Percentiles rank a stretch among this genome's conserved stretches.
Conservation (phyloP, 64 coral and sea anemone species). For the Montipora efflorescens region DNA sequence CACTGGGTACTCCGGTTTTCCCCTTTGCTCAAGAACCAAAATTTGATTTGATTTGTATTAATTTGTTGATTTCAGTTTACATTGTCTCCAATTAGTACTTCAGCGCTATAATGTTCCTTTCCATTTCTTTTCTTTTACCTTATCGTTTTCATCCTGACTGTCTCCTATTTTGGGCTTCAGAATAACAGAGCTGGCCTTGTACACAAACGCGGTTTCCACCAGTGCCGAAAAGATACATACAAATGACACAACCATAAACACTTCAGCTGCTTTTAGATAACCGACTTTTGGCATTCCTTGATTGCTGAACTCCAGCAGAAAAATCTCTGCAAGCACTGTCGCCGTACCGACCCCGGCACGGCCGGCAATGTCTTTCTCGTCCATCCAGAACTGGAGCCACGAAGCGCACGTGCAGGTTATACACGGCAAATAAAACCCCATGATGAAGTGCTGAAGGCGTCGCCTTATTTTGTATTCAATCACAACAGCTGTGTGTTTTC, state of each 20-base stretch:
- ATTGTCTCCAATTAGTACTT: no score
- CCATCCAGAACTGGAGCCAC: slow-evolving; percentile 67
- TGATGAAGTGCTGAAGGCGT: slow-evolving; percentile 46
- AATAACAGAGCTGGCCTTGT: not conserved
- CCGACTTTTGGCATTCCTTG: slow-evolving; percentile 64
- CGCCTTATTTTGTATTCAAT: slow-evolving; percentile 34
- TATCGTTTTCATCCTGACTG: not conserved
- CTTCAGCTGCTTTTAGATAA: slow-evolving; percentile 61
- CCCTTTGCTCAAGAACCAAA: no score
- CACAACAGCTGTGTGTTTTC: slow-evolving; percentile 21
- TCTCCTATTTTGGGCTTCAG: not conserved
- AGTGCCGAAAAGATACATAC: slow-evolving; percentile 48
- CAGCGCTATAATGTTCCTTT: not conserved
- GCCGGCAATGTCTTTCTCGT: slow-evolving; percentile 41
- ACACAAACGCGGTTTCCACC: slow-evolving; percentile 58
- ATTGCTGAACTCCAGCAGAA: slow-evolving; percentile 44
- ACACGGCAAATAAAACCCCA: slow-evolving; percentile 63
- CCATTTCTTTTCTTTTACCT: not conserved
- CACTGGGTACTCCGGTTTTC: no score
- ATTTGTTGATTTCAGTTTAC: no score
- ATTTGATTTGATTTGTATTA: no score
- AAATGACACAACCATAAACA: slow-evolving; percentile 64
- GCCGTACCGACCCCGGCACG: slow-evolving; percentile 42
- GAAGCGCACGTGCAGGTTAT: slow-evolving; percentile 50
- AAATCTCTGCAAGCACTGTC: slow-evolving; percentile 46